Evolutionary conservation across 2,797 vertebrate genomes (phyloP).

Genomic region (Ctenopoma multispine): DNA sequence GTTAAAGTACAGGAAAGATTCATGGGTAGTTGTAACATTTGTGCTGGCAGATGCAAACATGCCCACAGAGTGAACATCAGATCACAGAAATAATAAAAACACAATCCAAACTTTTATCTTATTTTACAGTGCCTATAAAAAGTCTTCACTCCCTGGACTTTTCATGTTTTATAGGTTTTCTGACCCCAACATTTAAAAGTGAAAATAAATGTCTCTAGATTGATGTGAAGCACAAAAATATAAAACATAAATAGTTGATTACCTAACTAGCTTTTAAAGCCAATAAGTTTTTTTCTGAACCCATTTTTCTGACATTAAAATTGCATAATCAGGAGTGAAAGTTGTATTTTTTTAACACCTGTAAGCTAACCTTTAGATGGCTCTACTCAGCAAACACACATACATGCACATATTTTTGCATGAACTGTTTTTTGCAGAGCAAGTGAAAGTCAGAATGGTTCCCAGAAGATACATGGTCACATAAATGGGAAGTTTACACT

Average conservation of each 20-base stretch:
- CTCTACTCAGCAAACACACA: conserved; percentile 17
- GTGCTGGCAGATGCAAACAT: conserved; percentile 15
- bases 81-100: conserved; percentile 37
- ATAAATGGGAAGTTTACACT: no score
- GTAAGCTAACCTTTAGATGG: conserved; percentile 26
- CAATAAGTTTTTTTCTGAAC: conserved; percentile 33
- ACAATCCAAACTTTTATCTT: conserved; percentile 30
- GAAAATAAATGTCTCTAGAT: conserved; percentile 43
- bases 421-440: conserved; percentile 12
- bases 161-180: conserved; percentile 45
- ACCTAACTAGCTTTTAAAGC: conserved; percentile 40
- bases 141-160: conserved; percentile 15
- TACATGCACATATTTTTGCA: not conserved
- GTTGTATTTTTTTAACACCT: conserved; percentile 51
- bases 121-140: conserved; percentile 48
- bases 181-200: conserved; percentile 35
- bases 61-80: conserved; percentile 11
- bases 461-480: no score
- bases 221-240: conserved; percentile 27
- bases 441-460: conserved; percentile 40
- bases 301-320: conserved; percentile 19
- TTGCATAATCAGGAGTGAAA: conserved; percentile 3
- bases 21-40: not conserved
- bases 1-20: conserved; percentile 1
- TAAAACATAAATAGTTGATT: conserved; percentile 44